Conservation (phyloP, 1,140 invertebrate species). For the Rhizoglyphus robini region DNA sequence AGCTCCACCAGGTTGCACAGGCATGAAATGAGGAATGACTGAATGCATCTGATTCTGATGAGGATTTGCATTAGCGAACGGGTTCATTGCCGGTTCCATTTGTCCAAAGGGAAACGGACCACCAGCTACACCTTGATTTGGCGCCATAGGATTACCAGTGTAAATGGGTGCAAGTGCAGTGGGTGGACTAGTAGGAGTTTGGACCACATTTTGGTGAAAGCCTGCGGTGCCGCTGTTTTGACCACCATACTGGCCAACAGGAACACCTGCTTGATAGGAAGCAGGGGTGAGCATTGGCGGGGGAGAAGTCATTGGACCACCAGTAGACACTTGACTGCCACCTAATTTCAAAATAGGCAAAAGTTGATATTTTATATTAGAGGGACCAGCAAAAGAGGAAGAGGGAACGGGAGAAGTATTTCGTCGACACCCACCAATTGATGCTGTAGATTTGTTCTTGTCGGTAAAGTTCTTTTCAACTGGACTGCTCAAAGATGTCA, state of each 20-base stretch:
- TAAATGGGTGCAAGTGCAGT: neutral
- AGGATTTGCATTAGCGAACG: neutral
- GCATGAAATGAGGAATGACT: neutral
- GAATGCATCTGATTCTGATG: neutral
- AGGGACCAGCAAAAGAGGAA: too few species aligned
- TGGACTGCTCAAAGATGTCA: neutral
- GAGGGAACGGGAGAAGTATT: too few species aligned
- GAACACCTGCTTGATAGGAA: neutral
- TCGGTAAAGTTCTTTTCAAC: neutral
- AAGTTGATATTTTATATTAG: too few species aligned
- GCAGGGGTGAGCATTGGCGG: neutral
- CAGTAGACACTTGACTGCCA: neutral
- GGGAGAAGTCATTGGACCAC: neutral
- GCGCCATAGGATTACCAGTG: neutral
- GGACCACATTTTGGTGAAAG: neutral
- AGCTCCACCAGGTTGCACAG: neutral
- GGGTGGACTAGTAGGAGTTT: slow-evolving; percentile 2
- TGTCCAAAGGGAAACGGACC: neutral
- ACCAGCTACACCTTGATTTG: neutral
- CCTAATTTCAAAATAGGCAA: too few species aligned
- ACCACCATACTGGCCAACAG: neutral
- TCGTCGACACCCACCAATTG: slow-evolving; percentile 8
- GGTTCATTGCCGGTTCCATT: neutral
- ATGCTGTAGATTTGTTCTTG: neutral
- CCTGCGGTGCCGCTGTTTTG: neutral